Conservation (phyloP, 2,888 invertebrate species). For the Diogma glabrata region DNA sequence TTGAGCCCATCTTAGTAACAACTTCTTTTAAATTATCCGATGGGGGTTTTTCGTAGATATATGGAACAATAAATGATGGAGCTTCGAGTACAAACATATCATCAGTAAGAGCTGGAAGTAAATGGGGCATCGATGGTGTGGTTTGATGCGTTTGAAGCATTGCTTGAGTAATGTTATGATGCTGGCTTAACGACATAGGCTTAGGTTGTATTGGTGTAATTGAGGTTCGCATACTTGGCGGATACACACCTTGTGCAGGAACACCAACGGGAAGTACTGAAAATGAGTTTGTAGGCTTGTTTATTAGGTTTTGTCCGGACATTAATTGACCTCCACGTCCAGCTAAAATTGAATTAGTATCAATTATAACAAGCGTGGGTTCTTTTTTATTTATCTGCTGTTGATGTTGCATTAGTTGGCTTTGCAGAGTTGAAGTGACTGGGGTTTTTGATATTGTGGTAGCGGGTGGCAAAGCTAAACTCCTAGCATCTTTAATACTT, state of each 20-base stretch:
- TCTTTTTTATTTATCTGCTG: constrained; percentile 44
- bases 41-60: constrained; percentile 85
- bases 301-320: constrained; percentile 20
- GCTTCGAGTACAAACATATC: constrained; percentile 90
- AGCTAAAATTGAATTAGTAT: constrained; percentile 54
- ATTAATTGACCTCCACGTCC: constrained; percentile 30
- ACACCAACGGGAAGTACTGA: constrained; percentile 40
- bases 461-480: constrained; percentile 20
- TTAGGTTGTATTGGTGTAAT: constrained; percentile 38
- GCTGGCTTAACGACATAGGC: constrained; percentile 27
- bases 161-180: constrained; percentile 29
- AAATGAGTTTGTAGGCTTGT: constrained; percentile 14
- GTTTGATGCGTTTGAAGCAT: constrained; percentile 26
- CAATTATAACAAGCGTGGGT: constrained; percentile 66
- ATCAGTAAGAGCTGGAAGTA: constrained; percentile 74
- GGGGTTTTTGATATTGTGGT: constrained; percentile 4
- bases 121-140: constrained; percentile 44
- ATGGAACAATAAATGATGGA: constrained; percentile 86
- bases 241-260: constrained; percentile 53
- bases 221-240: constrained; percentile 45
- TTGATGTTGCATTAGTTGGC: background rate
- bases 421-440: constrained; percentile 3
- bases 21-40: constrained; percentile 63
- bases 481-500: constrained; percentile 35
- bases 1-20: constrained; percentile 49